Conservation (phyloP, 1,140 invertebrate species). For the Bombus polaris region DNA sequence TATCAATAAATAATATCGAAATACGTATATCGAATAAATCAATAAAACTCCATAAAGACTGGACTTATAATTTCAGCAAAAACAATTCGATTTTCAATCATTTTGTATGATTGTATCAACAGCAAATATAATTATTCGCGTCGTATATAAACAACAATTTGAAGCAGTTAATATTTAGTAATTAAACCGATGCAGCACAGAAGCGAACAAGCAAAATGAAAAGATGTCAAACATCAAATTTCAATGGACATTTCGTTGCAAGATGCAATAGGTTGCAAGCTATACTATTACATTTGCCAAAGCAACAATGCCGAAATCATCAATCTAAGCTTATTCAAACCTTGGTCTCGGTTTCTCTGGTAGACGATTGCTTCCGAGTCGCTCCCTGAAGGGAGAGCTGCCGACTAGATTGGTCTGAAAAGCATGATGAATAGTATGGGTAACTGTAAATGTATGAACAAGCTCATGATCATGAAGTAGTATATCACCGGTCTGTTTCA, state of each 20-base stretch:
- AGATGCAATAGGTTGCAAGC: constrained; percentile 54
- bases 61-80: background rate
- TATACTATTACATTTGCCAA: constrained; percentile 54
- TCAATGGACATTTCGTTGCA: constrained; percentile 40
- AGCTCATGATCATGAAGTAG: constrained; percentile 63
- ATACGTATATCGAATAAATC: background rate
- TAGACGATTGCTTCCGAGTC: constrained; percentile 92
- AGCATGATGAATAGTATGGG: constrained; percentile 70
- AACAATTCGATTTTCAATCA: background rate
- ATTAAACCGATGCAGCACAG: constrained; percentile 13
- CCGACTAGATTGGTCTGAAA: constrained; percentile 84
- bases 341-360: constrained; percentile 91
- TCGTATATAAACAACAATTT: background rate
- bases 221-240: constrained; percentile 53
- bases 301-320: constrained; percentile 65
- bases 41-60: background rate
- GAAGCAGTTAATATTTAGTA: constrained; percentile 1
- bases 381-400: constrained; percentile 92
- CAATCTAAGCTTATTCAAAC: constrained; percentile 83
- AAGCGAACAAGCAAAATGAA: constrained; percentile 50
- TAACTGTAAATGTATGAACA: constrained; percentile 64
- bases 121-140: background rate
- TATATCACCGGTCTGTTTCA: constrained; percentile 57
- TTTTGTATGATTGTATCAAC: background rate
- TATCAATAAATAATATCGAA: background rate